These are phyloP conservation scores for Omphaloscelis lunosa DNA, from an alignment of 2,888 invertebrate genomes.

Conservation along the genomic window DNA sequence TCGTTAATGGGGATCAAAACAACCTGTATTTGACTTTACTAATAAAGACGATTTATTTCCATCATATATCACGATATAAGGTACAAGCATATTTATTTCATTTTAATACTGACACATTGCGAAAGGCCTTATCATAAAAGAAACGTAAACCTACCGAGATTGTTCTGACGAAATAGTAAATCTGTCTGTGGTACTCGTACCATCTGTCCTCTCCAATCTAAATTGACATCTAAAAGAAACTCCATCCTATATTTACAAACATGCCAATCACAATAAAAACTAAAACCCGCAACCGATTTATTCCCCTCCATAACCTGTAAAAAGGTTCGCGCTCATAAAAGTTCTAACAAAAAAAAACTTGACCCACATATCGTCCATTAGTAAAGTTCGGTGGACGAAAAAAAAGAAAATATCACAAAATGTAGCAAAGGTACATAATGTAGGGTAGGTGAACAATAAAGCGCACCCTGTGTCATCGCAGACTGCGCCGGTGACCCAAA, in stretches of 20 bases:
- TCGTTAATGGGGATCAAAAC: conserved; percentile 53
- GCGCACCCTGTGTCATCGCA: conserved; percentile 79
- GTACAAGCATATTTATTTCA: conserved; percentile 21
- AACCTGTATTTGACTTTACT: conserved; percentile 47
- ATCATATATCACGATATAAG: conserved; percentile 40
- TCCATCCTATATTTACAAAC: conserved; percentile 30
- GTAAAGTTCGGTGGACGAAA: conserved; percentile 53
- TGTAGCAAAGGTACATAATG: conserved; percentile 64
- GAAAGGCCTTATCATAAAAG: not conserved
- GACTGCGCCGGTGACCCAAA: conserved; percentile 87
- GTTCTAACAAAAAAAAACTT: conserved; percentile 55
- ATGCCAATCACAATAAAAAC: conserved; percentile 58
- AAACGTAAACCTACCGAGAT: not conserved
- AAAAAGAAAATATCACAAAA: conserved; percentile 62
- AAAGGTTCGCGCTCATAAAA: conserved; percentile 49
- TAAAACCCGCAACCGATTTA: conserved; percentile 43
- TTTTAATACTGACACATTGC: conserved; percentile 37
- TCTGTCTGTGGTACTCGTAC: not conserved
- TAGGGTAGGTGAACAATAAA: conserved; percentile 80
- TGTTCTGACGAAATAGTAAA: not conserved
- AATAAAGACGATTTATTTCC: conserved; percentile 40
- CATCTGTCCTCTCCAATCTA: not conserved
- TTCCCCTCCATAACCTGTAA: conserved; percentile 30
- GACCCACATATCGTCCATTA: conserved; percentile 66
- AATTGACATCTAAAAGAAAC: conserved; percentile 21